Percentiles rank a stretch among this genome's conserved stretches.
phyloP scores from a whole-genome alignment of 2,113 vertebrate genomes.

The Nyctibius bracteatus region DNA sequence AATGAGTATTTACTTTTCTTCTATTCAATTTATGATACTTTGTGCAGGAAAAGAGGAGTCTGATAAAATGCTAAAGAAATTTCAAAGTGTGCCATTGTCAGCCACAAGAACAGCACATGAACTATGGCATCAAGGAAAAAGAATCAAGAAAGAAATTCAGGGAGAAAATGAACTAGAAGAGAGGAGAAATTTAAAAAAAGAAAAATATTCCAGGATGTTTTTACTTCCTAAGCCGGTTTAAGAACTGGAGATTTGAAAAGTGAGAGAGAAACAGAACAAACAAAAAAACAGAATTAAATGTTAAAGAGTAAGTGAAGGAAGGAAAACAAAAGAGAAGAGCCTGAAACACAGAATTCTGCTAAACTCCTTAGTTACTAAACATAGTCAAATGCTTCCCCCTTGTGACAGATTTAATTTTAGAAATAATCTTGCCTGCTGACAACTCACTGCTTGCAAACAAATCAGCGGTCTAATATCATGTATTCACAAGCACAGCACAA shows the following conservation, averaged over 20 bases:
- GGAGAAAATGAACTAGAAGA: background rate
- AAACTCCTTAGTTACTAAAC: background rate
- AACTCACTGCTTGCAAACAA: background rate
- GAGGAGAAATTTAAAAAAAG: background rate
- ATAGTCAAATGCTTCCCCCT: conserved; percentile 52
- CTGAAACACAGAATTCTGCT: background rate
- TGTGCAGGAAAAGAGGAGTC: background rate
- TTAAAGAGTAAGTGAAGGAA: background rate
- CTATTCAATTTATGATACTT: background rate
- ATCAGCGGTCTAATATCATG: fast-evolving
- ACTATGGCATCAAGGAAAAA: background rate
- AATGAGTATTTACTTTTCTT: background rate
- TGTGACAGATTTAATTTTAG: conserved; percentile 50
- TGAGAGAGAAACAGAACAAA: background rate
- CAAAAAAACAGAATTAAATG: background rate
- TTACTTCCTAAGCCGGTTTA: background rate
- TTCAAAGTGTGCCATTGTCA: background rate
- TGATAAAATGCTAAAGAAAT: background rate
- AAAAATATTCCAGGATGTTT: background rate
- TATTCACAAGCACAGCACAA: background rate
- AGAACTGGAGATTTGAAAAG: background rate
- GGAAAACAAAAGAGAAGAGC: background rate
- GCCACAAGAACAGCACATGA: background rate
- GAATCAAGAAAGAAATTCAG: background rate
- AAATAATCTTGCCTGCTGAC: background rate